Conservation (phyloP, 2,888 invertebrate species). For the Azorinus chamasolen region DNA sequence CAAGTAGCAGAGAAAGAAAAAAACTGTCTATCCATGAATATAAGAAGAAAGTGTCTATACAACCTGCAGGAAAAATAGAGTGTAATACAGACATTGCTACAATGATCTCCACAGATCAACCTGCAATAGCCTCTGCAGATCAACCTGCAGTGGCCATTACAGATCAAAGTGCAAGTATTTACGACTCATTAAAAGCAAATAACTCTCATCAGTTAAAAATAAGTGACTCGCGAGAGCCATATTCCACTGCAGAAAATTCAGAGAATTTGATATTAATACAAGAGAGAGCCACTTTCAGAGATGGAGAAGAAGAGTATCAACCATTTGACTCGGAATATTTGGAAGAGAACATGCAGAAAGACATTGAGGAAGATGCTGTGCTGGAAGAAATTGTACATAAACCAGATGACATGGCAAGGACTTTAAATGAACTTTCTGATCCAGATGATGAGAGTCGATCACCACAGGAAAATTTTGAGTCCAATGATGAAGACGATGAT, state of each 20-base stretch:
- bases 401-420: slow-evolving; percentile 53
- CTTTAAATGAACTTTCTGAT: slow-evolving; percentile 58
- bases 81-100: background rate
- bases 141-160: too few relatives aligned
- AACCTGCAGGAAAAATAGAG: background rate
- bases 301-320: too few relatives aligned
- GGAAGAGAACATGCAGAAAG: background rate
- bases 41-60: slow-evolving; percentile 51
- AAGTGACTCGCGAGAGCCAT: too few relatives aligned
- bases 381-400: slow-evolving; percentile 40
- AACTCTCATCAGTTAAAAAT: too few relatives aligned
- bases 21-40: slow-evolving; percentile 57
- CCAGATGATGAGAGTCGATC: slow-evolving; percentile 54
- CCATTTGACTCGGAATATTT: too few relatives aligned
- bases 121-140: too few relatives aligned
- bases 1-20: slow-evolving; percentile 24
- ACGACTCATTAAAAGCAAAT: too few relatives aligned
- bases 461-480: slow-evolving; percentile 11
- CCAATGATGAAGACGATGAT: slow-evolving; percentile 29
- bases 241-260: too few relatives aligned
- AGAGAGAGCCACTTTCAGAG: too few relatives aligned
- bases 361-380: background rate
- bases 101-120: too few relatives aligned
- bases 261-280: too few relatives aligned
- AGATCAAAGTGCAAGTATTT: too few relatives aligned